Evolutionary conservation across 1,140 invertebrate genomes (phyloP).

Genomic region (Neodiprion pinetum): DNA sequence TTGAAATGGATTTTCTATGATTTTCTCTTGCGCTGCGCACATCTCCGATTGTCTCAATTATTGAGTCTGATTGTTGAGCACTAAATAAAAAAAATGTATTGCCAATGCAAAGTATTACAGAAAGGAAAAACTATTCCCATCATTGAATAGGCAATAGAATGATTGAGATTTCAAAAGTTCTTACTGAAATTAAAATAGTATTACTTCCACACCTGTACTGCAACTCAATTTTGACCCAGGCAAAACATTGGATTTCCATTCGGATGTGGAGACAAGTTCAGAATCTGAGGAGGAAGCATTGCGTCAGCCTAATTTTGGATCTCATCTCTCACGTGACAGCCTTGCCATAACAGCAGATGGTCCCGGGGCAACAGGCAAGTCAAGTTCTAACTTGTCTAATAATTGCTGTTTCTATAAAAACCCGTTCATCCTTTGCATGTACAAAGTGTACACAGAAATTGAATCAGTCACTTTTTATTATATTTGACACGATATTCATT

Average conservation of each 20-base stretch:
- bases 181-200: slow-evolving; percentile 8
- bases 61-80: background rate
- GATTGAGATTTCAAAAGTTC: too few species aligned
- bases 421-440: background rate
- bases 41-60: background rate
- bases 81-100: background rate
- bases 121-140: too few species aligned
- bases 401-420: background rate
- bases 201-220: background rate
- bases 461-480: too few species aligned
- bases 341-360: slow-evolving; percentile 58
- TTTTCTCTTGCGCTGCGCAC: background rate
- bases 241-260: slow-evolving; percentile 49
- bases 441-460: background rate
- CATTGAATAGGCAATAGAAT: too few species aligned
- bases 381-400: background rate
- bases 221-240: slow-evolving; percentile 32
- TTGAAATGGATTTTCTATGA: slow-evolving; percentile 4
- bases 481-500: too few species aligned
- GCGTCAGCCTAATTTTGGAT: slow-evolving; percentile 65
- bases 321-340: slow-evolving; percentile 51
- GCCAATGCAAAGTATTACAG: background rate
- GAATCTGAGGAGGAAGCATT: slow-evolving; percentile 81
- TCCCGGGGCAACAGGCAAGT: slow-evolving; percentile 41
- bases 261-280: slow-evolving; percentile 70